These are phyloP conservation scores for Epistrophe eligans DNA, from an alignment of 2,888 invertebrate genomes.

Conservation along the genomic window DNA sequence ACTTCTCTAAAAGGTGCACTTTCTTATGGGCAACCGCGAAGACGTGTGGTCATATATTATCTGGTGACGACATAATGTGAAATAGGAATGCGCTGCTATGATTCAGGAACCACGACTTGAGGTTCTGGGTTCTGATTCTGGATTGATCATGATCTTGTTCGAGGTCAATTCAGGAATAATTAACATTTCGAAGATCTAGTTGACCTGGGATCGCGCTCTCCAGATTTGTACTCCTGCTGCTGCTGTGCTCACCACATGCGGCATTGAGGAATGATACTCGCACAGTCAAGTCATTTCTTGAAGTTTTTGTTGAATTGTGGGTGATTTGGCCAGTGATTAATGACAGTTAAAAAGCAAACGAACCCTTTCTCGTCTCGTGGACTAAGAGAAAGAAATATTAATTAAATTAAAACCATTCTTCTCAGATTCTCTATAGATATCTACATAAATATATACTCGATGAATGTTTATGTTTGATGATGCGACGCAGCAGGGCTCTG, in stretches of 20 bases:
- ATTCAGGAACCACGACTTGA: constrained; percentile 30
- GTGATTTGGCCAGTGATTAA: constrained; percentile 64
- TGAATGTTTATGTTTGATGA: constrained; percentile 62
- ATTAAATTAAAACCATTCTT: constrained; percentile 75
- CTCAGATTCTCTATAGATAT: constrained; percentile 23
- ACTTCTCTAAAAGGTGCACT: constrained; percentile 74
- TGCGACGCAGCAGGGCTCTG: constrained; percentile 66
- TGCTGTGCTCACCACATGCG: constrained; percentile 69
- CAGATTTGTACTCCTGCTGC: constrained; percentile 50
- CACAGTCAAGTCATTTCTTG: constrained; percentile 18
- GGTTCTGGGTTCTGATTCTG: background rate
- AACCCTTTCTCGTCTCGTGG: constrained; percentile 24
- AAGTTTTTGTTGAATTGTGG: constrained; percentile 45
- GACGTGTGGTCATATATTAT: constrained; percentile 63
- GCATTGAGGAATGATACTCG: constrained; percentile 36
- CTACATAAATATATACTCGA: background rate
- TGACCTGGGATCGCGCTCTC: constrained; percentile 59
- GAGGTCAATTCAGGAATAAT: constrained; percentile 66
- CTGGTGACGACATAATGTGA: constrained; percentile 67
- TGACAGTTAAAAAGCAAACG: constrained; percentile 46
- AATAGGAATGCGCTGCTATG: constrained; percentile 41
- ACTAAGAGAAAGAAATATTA: constrained; percentile 72
- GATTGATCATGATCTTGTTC: constrained; percentile 22
- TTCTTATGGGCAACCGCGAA: constrained; percentile 34
- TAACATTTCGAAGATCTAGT: constrained; percentile 67